Conservation (phyloP, 2,797 vertebrate species). For the Rhynchonycteris naso region DNA sequence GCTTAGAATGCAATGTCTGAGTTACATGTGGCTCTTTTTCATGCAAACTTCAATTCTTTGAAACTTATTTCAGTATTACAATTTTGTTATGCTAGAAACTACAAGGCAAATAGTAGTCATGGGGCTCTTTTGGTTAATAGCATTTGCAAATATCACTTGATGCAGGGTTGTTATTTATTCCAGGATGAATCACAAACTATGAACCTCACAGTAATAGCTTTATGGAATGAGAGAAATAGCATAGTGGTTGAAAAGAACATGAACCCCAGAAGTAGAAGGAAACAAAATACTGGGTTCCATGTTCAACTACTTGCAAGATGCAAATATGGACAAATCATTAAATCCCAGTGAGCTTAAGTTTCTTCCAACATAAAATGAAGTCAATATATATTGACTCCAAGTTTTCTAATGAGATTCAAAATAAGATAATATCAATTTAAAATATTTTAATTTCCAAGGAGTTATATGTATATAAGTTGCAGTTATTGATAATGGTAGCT, state of each 20-base stretch:
- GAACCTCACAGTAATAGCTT: background rate
- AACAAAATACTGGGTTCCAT: background rate
- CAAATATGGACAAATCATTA: background rate
- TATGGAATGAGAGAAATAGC: background rate
- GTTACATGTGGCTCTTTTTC: background rate
- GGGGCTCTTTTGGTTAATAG: background rate
- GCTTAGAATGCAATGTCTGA: background rate
- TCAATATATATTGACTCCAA: background rate
- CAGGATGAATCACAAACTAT: background rate
- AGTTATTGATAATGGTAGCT: constrained; percentile 20
- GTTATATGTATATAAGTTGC: background rate
- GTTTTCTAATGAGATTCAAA: background rate
- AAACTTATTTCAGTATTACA: background rate
- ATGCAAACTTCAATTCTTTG: background rate
- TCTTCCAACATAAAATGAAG: background rate
- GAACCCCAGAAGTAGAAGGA: background rate
- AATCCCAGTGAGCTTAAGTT: background rate
- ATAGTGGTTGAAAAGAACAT: background rate
- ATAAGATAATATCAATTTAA: background rate
- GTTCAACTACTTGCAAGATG: background rate
- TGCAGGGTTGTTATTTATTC: background rate
- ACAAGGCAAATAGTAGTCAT: background rate
- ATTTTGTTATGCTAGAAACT: background rate
- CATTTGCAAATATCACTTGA: constrained; percentile 18
- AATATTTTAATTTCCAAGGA: constrained; percentile 32